Conservation (phyloP, 2,113 vertebrate species). For the Spermophilus dauricus region DNA sequence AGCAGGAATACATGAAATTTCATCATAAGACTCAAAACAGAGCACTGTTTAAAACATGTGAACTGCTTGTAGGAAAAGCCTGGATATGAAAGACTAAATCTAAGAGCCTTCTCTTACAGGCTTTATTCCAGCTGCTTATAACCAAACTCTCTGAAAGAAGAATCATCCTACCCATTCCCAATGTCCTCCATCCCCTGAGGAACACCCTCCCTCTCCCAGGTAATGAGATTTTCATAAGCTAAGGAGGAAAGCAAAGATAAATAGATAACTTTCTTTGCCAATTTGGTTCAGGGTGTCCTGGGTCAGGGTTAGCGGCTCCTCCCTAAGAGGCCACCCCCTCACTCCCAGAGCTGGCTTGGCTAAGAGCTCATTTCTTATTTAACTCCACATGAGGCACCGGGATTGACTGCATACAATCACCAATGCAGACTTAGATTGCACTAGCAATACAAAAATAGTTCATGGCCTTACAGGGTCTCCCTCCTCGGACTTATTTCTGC, state of each 20-base stretch:
- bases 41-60: background rate
- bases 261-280: background rate
- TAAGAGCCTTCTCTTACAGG: background rate
- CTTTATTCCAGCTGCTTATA: background rate
- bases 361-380: background rate
- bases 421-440: background rate
- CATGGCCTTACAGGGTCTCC: background rate
- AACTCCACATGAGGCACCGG: background rate
- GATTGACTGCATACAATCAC: background rate
- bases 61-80: background rate
- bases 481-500: background rate
- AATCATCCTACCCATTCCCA: background rate
- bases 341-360: background rate
- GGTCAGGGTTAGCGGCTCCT: background rate
- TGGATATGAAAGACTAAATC: background rate
- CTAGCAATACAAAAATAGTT: background rate
- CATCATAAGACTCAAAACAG: background rate
- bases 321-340: background rate
- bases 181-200: background rate
- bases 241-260: background rate
- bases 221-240: background rate
- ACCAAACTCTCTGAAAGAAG: background rate
- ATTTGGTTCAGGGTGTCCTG: background rate
- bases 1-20: background rate
- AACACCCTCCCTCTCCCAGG: background rate